Conservation (phyloP, 2,113 vertebrate species). For the Periophthalmus modestus region DNA sequence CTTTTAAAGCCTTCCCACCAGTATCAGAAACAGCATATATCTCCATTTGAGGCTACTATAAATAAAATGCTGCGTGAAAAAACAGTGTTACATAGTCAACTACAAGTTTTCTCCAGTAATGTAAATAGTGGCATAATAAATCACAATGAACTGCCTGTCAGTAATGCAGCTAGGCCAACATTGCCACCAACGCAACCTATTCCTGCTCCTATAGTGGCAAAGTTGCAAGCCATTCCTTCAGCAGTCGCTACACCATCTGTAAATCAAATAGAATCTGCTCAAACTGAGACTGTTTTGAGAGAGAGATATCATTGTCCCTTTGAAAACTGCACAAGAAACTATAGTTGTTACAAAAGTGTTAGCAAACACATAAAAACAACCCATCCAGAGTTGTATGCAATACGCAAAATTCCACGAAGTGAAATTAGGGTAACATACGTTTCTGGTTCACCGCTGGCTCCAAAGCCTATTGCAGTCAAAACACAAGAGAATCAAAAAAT, state of each 20-base stretch:
- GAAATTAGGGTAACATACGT: conserved; percentile 79
- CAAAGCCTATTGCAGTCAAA: conserved; percentile 70
- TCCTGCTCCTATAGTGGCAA: conserved; percentile 18
- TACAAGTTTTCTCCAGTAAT: conserved; percentile 47
- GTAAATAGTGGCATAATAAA: conserved; percentile 22
- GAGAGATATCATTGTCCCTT: conserved; percentile 87
- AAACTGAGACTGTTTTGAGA: conserved; percentile 36
- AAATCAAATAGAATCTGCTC: conserved; percentile 21
- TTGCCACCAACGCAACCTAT: conserved; percentile 6
- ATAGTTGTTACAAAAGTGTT: conserved; percentile 90
- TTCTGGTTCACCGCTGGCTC: conserved; percentile 61
- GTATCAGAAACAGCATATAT: conserved; percentile 20
- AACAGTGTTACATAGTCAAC: conserved; percentile 41
- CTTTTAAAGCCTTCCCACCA: conserved; percentile 23
- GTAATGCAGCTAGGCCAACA: conserved; percentile 31
- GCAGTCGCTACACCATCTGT: conserved; percentile 35
- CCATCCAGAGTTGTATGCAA: conserved; percentile 89
- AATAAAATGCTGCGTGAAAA: conserved; percentile 36
- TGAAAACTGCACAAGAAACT: conserved; percentile 86
- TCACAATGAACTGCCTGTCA: conserved; percentile 35
- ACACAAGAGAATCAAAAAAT: conserved; percentile 65
- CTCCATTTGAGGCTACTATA: conserved; percentile 52
- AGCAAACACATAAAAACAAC: conserved; percentile 93
- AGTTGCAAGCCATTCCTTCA: conserved; percentile 63
- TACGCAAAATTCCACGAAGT: conserved; percentile 85